Base-by-base conservation (phyloP, 2,797 vertebrate species). In the Enteromius mattozi region DNA sequence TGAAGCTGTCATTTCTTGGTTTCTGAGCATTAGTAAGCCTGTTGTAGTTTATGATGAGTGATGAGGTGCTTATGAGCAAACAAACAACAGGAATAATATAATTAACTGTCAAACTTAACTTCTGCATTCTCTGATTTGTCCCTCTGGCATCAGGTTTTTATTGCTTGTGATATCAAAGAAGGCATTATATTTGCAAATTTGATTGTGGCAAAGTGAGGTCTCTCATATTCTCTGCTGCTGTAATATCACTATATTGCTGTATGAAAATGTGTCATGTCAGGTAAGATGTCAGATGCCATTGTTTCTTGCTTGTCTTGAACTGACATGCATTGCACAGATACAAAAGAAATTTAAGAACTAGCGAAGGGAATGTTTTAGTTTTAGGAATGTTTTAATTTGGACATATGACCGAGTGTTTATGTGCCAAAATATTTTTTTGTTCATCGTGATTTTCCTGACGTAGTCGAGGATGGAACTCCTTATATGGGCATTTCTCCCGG, bases 151-250 rank as follows among this genome's bases (percentile, higher is more conserved):
- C 16, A 27, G 17, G 59, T 17, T 78, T 78, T 45, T 78, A 78
- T 78, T 78, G 37, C 56, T 45, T 63, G 4, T 19, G 37, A 45
- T 63, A 78, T 63, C n/a, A 63, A 30, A 27, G 13, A 78, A 61
- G 37, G 14, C 14, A 78, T 75, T 75, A 75, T 63, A 78, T 56
- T 76, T 59, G n/a, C 54, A 42, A 42, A 78, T 78, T 27, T 59
- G 13, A 78, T 78, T 40, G 54, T 61, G 54, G 16, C 35, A 42
- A 77, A 30, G 9, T 63, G 56, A 63, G 24, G 27, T 45, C 37
- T 78, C n/a, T 61, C 37, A 78, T 61, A 61, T 61, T 78, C n/a
- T 78, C 54, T 42, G n/a, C 16, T 78, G 35, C 16, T 6, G 4
- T 63, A 8, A 77, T 42, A 61, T 61, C n/a, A 19, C 13, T 45